Evolutionary conservation across 2,797 vertebrate species (phyloP), one percentile per base, ranked within the genome.

Genomic region (Alauda arvensis): DNA sequence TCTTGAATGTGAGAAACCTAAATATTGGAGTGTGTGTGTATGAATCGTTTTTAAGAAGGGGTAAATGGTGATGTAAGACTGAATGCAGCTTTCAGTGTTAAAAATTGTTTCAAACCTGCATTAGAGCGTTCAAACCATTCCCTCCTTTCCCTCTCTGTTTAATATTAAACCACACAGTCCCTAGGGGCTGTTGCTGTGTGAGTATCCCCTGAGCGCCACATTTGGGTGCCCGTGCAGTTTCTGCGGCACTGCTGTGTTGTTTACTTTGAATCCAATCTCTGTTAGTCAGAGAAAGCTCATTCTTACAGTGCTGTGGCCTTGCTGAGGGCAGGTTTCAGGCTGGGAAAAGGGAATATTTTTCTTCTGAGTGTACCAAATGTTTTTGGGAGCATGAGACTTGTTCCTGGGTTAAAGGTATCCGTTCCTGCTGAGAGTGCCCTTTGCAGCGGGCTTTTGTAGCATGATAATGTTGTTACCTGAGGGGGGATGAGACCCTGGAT

Each of bases 371-470:
- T 48, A 24, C 24, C n/a, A 19, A 8, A 18, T 59, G 4, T 33
- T 87, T 75, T 49, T 2, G 49, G 68, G 46, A 52, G 11, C 25
- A 26, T 15, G 46, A 14, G 45, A 14, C 37, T 75, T 34, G 29
- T 16, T 52, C 14, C 16, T 12, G n/a, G 28, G 21, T 9, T 34
- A 23, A 6, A 43, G 21, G 21, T 8, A 2, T 21, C 16, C 14
- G 14, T 28, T 77, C 5, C 0, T 9, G 40, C 45, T 11, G 10
- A 33, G 52, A 24, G 26, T 17, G 23, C 14, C 29, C 17, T 55
- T 56, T 17, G 67, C 39, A 5, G 66, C 0, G 0, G 12, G 21
- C 24, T 49, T 53, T 77, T 18, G 0, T 4, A 17, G 43, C 24
- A 1, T 5, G 21, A 6, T 18, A 8, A 33, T 12, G 18, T 21